Conservation (phyloP, 2,888 invertebrate genomes). For the Serripes groenlandicus region DNA sequence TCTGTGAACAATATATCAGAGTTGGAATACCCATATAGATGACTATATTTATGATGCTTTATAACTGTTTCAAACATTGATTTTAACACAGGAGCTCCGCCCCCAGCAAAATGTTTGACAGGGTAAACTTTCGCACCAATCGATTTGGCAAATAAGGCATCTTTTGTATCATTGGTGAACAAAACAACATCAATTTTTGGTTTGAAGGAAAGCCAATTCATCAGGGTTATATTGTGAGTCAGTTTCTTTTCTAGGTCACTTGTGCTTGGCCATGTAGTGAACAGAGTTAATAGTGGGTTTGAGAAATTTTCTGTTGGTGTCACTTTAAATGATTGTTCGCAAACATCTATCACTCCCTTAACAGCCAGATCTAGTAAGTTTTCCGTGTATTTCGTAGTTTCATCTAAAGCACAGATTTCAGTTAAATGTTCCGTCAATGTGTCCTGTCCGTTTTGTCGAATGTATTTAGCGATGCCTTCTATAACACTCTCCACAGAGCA, state of each 20-base stretch:
- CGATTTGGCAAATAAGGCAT: constrained; percentile 28
- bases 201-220: constrained; percentile 68
- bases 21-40: constrained; percentile 78
- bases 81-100: constrained; percentile 74
- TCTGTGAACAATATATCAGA: constrained; percentile 79
- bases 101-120: constrained; percentile 61
- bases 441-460: constrained; percentile 41
- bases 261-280: constrained; percentile 68
- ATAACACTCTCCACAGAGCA: constrained; percentile 60
- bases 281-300: constrained; percentile 64
- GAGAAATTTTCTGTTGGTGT: constrained; percentile 6
- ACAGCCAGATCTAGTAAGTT: constrained; percentile 41
- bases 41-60: constrained; percentile 61
- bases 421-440: constrained; percentile 36
- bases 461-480: constrained; percentile 49
- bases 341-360: constrained; percentile 38
- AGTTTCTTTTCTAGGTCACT: constrained; percentile 43
- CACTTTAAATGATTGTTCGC: constrained; percentile 2
- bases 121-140: constrained; percentile 62
- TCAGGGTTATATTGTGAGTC: constrained; percentile 66
- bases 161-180: constrained; percentile 64
- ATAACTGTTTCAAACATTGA: constrained; percentile 77
- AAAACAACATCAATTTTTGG: constrained; percentile 68
- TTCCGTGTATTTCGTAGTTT: constrained; percentile 12
- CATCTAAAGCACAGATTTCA: constrained; percentile 37